phyloP scores from a whole-genome alignment of 2,113 vertebrate species.

The Rattus norvegicus region GRCr8 NC_086028.1:20922501-20923000 shows the following conservation, averaged over 20 bases:
- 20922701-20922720: background rate
- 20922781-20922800: background rate
- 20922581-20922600: background rate
- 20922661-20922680: background rate
- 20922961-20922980: background rate
- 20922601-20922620: background rate
- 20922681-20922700: no score
- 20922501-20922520: background rate
- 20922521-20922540: rapidly evolving
- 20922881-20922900: background rate
- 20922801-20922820: background rate
- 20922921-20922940: background rate
- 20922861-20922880: background rate
- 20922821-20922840: background rate
- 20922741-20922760: background rate
- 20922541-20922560: background rate
- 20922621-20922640: background rate
- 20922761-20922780: background rate
- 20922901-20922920: background rate
- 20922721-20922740: background rate
- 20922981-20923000: background rate
- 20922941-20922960: background rate
- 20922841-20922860: no score
- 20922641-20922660: background rate
- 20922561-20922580: background rate